Base-by-base conservation (phyloP, 2,113 vertebrate genomes). In the Cyanoramphus novaezelandiae region DNA sequence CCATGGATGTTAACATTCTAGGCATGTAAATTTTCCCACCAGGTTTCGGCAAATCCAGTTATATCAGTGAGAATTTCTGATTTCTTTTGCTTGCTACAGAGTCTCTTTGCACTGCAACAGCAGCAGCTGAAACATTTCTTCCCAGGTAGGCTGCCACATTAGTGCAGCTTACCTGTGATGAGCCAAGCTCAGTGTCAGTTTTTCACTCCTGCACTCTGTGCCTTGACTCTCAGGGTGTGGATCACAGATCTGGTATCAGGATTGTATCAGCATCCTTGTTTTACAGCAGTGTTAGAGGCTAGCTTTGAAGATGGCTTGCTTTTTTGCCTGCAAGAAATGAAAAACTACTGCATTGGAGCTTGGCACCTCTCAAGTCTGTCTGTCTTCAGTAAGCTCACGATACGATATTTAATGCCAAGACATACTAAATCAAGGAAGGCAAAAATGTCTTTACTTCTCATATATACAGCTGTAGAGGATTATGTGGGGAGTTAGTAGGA, bases 1-100 rank as follows among this genome's bases (percentile, higher is more conserved):
- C n/a, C 17, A 41, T 49, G 41, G 80, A 75, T 86, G 84, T 96
- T 84, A 89, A 82, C 77, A 91, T 93, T 97, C 86, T 33, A 86
- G 57, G 50, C 17, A 8, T 57, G 72, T 3, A 13, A 92, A 33
- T 55, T 86, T 80, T 89, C 90, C 90, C 83, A 72, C 62, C 70
- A 84, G 92, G n/a, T 95, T 94, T 95, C 86, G 79, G 80, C 67
- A 74, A 65, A 21, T 53, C 47, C 91, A 67, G 3, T 80, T 87
- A 67, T 12, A 88, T 82, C 74, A 76, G 69, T 72, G 49, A 85
- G 53, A 93, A 90, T 87, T 72, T 85, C 81, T 76, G 72, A 90
- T 80, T 81, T 82, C 41, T 57, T 82, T 55, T 85, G 17, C 74
- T 82, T 49, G 27, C 76, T 93, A 79, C 62, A 37, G 50, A 71